phyloP scores from a whole-genome alignment of 1,140 invertebrate genomes.

The Drosophila setifemur region DNA sequence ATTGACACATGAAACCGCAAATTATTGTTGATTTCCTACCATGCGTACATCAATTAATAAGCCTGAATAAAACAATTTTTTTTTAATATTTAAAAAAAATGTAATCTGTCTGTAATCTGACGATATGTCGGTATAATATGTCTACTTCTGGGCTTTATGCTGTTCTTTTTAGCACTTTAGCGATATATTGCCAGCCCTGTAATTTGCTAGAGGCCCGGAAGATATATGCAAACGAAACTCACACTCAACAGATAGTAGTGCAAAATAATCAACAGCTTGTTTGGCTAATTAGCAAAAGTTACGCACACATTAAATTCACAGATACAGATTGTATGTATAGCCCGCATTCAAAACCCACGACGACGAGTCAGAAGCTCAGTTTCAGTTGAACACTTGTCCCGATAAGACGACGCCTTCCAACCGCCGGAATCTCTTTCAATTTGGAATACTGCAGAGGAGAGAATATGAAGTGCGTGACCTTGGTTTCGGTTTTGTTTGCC shows the following conservation, averaged over 20 bases:
- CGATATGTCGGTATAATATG: no score
- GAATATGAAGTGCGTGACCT: constrained; percentile 57
- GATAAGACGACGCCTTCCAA: constrained; percentile 3
- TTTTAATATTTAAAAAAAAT: no score
- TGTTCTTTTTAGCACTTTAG: no score
- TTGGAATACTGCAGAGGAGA: background rate
- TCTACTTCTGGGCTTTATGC: no score
- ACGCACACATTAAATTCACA: constrained; percentile 28
- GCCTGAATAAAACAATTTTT: no score
- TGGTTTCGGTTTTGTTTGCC: constrained; percentile 38
- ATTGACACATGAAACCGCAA: no score
- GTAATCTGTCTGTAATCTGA: no score
- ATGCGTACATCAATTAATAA: no score
- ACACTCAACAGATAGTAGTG: background rate
- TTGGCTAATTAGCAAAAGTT: constrained; percentile 69
- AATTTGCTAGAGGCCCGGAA: no score
- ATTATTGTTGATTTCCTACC: no score
- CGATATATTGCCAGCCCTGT: no score
- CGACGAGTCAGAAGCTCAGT: constrained; percentile 41
- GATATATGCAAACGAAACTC: background rate
- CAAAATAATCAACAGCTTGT: constrained; percentile 53
- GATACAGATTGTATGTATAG: background rate
- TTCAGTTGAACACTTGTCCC: constrained; percentile 31
- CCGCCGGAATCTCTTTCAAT: background rate
- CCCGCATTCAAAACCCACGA: background rate